These are phyloP conservation scores for Melieria picta DNA, from an alignment of 2,888 invertebrate genomes.

Conservation along the genomic window DNA sequence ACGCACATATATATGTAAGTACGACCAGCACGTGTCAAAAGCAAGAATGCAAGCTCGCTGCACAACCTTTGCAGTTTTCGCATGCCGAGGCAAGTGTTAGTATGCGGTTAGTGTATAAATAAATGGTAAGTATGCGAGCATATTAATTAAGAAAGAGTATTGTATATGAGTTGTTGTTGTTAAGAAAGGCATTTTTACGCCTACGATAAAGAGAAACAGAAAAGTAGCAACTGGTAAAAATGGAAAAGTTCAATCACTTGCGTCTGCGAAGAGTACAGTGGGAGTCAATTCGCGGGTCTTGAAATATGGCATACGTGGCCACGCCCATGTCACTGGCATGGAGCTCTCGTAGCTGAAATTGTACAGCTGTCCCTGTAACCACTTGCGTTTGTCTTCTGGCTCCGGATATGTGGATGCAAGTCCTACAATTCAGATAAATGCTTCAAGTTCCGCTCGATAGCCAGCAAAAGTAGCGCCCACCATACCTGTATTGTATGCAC, in stretches of 20 bases:
- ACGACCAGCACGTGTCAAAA: too few relatives aligned
- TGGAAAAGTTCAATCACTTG: slow-evolving; percentile 54
- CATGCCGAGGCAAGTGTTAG: too few relatives aligned
- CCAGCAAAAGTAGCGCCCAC: neutral
- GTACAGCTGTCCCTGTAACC: slow-evolving; percentile 80
- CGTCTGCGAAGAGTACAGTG: slow-evolving; percentile 58
- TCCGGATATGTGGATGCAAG: slow-evolving; percentile 88
- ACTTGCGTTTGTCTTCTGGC: slow-evolving; percentile 78
- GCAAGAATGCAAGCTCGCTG: too few relatives aligned
- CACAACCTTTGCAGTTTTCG: too few relatives aligned
- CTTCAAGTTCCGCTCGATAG: neutral
- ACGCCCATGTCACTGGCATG: slow-evolving; percentile 76
- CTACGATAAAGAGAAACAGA: slow-evolving; percentile 43
- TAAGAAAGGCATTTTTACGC: slow-evolving; percentile 56
- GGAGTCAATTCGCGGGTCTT: slow-evolving; percentile 63
- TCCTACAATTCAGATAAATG: slow-evolving; percentile 66
- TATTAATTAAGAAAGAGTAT: neutral
- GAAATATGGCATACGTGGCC: slow-evolving; percentile 67
- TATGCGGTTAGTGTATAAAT: too few relatives aligned
- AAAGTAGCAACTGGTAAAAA: slow-evolving; percentile 39
- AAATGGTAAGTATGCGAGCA: too few relatives aligned
- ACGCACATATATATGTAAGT: too few relatives aligned
- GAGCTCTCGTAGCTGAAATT: slow-evolving; percentile 81
- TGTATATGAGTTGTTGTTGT: slow-evolving; percentile 52
- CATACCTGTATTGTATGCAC: slow-evolving; percentile 88